Percentiles rank a stretch among this genome's conserved stretches.
Evolutionary conservation across 2,797 vertebrate species (phyloP).

Genomic region (Tragelaphus oryx): DNA sequence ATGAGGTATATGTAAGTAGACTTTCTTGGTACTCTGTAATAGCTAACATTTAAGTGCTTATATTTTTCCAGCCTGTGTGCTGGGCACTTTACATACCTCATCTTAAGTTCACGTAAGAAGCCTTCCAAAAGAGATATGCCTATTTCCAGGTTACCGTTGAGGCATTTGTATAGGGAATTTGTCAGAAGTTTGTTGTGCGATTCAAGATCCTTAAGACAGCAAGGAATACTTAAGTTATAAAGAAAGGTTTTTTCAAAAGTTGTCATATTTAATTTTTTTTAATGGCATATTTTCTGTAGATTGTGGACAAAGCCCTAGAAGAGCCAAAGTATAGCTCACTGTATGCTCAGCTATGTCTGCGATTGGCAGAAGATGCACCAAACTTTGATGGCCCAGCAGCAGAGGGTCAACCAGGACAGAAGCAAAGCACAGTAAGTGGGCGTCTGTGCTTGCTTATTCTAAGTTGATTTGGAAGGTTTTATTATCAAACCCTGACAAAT

Average conservation of each 20-base stretch:
- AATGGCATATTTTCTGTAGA: conserved; percentile 79
- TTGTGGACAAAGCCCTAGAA: conserved; percentile 99
- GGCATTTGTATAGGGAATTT: not conserved
- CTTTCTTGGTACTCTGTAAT: not conserved
- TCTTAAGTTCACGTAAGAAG: not conserved
- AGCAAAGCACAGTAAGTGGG: conserved; percentile 97
- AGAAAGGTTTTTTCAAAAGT: not conserved
- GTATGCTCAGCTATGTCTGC: conserved; percentile 99
- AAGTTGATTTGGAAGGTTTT: not conserved
- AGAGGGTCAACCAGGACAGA: conserved; percentile 98
- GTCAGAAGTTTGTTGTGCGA: not conserved
- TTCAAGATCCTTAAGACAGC: not conserved
- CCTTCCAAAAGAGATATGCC: not conserved
- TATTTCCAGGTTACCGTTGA: not conserved
- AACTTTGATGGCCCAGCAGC: conserved; percentile 99
- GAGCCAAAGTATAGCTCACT: conserved; percentile 99
- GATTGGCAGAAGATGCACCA: conserved; percentile 99
- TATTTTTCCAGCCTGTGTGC: not conserved
- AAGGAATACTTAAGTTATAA: not conserved
- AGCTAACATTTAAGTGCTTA: not conserved
- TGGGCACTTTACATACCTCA: not conserved
- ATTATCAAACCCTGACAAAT: not conserved
- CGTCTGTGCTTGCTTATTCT: not conserved
- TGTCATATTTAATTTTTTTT: not conserved
- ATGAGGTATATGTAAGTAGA: not conserved